Evolutionary conservation across 2,888 invertebrate genomes (phyloP), one percentile per base, ranked within the genome.

Genomic region (Himalopsyche kuldschensis): DNA sequence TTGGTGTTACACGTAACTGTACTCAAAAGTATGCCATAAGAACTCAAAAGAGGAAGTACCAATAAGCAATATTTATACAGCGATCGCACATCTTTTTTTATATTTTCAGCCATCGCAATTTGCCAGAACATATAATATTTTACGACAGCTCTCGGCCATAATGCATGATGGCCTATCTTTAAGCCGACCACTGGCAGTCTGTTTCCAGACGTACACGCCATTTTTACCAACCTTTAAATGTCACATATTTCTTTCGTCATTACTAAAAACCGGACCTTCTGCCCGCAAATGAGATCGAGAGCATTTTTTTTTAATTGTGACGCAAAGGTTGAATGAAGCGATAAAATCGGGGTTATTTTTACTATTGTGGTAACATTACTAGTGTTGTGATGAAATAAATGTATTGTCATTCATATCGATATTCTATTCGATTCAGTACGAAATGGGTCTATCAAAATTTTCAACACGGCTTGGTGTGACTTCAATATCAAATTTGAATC

Each of bases 161-260:
- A 55, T 55, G 55, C 55, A 55, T 20, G 55, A 55, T 55, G 55
- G 55, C 55, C 55, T 55, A 55, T 55, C 55, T 55, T 55, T 55
- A 20, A 55, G 4, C 24, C 6, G 55, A 55, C 55, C 55, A 55
- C 55, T 55, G 48, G n/a, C n/a, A 6, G 55, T 55, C 55, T 55
- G 55, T 55, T 24, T 24, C 3, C 24, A 55, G 20, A 55, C 55
- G n/a, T 20, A n/a, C 55, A 4, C 55, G n/a, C 55, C 20, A 55
- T 55, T 69, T 46, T 46, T 76, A 77, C 77, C 46, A 47, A 84
- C 84, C 84, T 84, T 84, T 84, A 84, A 84, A 84, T 84, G 84
- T 79, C 84, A 81, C 83, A 78, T 75, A 63, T 79, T 75, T 24
- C 48, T 84, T 81, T 84, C 84, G 77, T 75, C 81, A 84, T 20